Base-by-base conservation (phyloP, 2,888 invertebrate genomes). In the Acanthosepion pharaonis region DNA sequence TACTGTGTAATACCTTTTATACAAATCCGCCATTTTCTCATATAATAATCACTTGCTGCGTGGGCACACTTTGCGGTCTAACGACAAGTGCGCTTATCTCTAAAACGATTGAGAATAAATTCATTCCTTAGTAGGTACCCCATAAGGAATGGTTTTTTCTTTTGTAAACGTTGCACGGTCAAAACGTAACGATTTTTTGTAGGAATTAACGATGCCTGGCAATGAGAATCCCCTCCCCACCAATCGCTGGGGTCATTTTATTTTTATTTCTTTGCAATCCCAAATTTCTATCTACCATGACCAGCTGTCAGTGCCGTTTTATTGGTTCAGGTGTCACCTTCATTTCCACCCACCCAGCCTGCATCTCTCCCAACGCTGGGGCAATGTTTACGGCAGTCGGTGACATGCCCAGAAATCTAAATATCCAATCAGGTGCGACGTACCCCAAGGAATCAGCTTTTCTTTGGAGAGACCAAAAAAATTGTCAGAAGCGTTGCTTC, bases 371-470 rank as follows among this genome's bases (percentile, higher is more conserved):
- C n/a, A 8, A 2, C 9, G 4, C n/a, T 6, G 64, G 64, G 28
- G 8, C 64, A 64, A 28, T 28, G 64, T 64, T 64, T 28, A 28
- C 64, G 28, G 64, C 64, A 9, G 15, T 78, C 78, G 9, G 78
- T 78, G 78, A 78, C 78, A 78, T 9, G n/a, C n/a, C n/a, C n/a
- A n/a, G 78, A 78, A 78, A 78, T 78, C 78, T n/a, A 78, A 78
- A 78, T 78, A 78, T 78, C 78, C n/a, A n/a, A n/a, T 78, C 78
- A n/a, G 78, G 78, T 78, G 78, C 78, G 78, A 78, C 78, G 28
- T 78, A 28, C 28, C 78, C 9, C n/a, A 28, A 78, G n/a, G 64
- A 64, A 64, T 64, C 64, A 2, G 9, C 28, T 28, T 78, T 28
- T 28, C n/a, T n/a, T 78, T 78, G 28, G 4, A n/a, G n/a, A n/a